Evolutionary conservation across 1,140 invertebrate species (phyloP).

Genomic region (Chrysoperla carnea): DNA sequence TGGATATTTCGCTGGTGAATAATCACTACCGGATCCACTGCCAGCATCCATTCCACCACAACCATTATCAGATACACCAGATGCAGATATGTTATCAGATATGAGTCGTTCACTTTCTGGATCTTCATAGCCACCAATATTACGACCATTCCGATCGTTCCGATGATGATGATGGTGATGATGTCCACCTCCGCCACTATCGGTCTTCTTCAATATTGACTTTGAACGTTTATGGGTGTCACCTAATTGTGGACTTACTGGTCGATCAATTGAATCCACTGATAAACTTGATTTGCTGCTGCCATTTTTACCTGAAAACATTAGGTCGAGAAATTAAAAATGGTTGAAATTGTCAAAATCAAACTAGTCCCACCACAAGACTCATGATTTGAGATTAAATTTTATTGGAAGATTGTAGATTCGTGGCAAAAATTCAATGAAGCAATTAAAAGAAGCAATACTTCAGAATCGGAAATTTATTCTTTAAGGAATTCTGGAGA

Average conservation of each 20-base stretch:
- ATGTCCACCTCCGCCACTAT: slow-evolving; percentile 26
- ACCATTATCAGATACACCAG: slow-evolving; percentile 28
- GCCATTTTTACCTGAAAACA: slow-evolving; percentile 33
- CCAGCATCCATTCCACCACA: slow-evolving; percentile 15
- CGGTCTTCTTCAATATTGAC: slow-evolving; percentile 60
- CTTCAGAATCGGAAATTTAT: no score
- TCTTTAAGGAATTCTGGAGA: no score
- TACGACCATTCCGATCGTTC: slow-evolving; percentile 16
- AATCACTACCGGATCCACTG: slow-evolving; percentile 17
- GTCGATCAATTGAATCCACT: slow-evolving; percentile 47
- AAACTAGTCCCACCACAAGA: background rate
- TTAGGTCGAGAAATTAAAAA: slow-evolving; percentile 3
- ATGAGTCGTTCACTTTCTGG: slow-evolving; percentile 65
- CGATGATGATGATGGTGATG: slow-evolving; percentile 16
- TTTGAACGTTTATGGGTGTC: slow-evolving; percentile 47
- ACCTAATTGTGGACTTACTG: slow-evolving; percentile 33
- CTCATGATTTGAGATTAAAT: no score
- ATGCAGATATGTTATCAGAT: slow-evolving; percentile 36
- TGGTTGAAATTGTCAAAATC: background rate
- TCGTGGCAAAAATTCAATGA: no score
- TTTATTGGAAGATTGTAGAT: no score
- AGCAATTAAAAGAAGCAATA: no score
- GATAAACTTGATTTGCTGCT: slow-evolving; percentile 51
- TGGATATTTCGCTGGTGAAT: slow-evolving; percentile 21
- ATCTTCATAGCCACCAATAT: slow-evolving; percentile 15